phyloP scores from a whole-genome alignment of 2,888 invertebrate genomes.

The Tetragonula carbonaria region DNA sequence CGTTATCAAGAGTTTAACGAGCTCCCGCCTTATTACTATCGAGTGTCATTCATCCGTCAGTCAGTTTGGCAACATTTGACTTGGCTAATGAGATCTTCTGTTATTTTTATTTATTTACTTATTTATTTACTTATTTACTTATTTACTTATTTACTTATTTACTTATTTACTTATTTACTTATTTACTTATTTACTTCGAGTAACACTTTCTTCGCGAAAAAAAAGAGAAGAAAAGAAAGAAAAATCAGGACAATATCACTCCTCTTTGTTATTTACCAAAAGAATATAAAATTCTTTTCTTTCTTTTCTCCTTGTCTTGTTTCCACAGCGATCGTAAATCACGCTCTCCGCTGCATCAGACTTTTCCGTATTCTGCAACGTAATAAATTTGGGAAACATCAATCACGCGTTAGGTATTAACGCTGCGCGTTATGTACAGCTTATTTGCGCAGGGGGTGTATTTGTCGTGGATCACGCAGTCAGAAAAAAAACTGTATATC shows the following conservation, averaged over 20 bases:
- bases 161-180: not conserved
- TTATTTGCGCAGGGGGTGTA: not conserved
- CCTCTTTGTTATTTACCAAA: not conserved
- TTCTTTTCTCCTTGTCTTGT: too few species aligned
- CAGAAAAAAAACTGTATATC: not conserved
- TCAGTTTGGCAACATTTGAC: not conserved
- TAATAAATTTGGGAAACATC: not conserved
- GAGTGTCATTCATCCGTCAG: constrained; percentile 69
- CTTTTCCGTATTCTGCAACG: not conserved
- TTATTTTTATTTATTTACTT: not conserved
- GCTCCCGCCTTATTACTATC: constrained; percentile 70
- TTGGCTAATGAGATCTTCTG: not conserved
- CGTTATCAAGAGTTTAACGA: constrained; percentile 76
- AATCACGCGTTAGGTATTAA: not conserved
- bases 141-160: too few species aligned
- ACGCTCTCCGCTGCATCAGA: not conserved
- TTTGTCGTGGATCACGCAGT: not conserved
- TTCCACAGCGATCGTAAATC: not conserved
- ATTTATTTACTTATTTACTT: too few species aligned
- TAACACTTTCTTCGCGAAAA: not conserved
- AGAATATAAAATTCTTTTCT: not conserved
- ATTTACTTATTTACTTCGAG: not conserved
- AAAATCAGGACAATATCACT: too few species aligned
- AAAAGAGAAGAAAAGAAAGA: not conserved
- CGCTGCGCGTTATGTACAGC: not conserved